Conservation (phyloP, 2,113 vertebrate species). For the Microcebus griseorufus region DNA sequence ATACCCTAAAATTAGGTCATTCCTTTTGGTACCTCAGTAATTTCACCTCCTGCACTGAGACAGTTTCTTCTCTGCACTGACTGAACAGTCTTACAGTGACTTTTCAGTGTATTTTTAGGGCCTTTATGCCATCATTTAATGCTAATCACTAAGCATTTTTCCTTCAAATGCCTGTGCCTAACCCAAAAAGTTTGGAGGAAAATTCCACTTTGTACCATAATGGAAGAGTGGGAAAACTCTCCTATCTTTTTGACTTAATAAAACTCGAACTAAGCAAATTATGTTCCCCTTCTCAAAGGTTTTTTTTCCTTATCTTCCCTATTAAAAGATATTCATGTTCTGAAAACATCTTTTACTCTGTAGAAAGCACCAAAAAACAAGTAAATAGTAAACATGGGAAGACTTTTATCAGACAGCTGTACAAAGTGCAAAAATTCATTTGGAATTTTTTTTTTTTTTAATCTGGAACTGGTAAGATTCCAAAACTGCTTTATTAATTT, state of each 20-base stretch:
- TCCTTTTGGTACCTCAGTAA: not conserved
- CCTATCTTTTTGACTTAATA: conserved; percentile 14
- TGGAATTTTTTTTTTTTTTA: not conserved
- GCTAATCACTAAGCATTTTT: not conserved
- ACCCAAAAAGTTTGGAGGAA: not conserved
- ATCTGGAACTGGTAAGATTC: not conserved
- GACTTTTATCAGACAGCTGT: not conserved
- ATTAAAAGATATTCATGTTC: not conserved
- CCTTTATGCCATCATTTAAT: not conserved
- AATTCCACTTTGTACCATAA: not conserved
- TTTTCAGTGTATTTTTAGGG: not conserved
- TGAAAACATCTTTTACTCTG: not conserved
- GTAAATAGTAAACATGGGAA: not conserved
- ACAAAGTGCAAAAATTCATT: not conserved
- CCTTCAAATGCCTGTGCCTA: not conserved
- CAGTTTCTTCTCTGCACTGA: not conserved
- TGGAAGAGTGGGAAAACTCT: not conserved
- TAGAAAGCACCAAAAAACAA: conserved; percentile 23
- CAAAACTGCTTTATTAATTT: not conserved
- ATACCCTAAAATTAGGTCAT: not conserved
- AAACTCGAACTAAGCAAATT: not conserved
- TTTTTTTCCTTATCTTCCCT: not conserved
- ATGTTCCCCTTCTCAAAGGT: not conserved
- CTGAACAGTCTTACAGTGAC: not conserved
- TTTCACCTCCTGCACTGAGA: not conserved